phyloP scores from a whole-genome alignment of 1,140 invertebrate species.

The Zeugodacus cucurbitae region DNA sequence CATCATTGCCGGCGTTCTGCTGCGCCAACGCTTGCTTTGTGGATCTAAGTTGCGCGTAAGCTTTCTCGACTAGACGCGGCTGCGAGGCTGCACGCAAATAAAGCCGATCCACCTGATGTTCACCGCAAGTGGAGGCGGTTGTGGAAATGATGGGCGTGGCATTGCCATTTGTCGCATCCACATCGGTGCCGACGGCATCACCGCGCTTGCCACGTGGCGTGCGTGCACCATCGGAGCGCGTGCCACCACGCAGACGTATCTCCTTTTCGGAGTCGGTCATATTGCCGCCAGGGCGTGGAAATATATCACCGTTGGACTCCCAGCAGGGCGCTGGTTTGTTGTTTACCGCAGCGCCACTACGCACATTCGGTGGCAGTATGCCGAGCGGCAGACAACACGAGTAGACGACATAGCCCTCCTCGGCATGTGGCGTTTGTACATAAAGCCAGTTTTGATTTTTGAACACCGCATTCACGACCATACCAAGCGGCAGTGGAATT shows the following conservation, averaged over 20 bases:
- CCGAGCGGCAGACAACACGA: conserved; percentile 79
- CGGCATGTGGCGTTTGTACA: conserved; percentile 81
- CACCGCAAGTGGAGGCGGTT: conserved; percentile 46
- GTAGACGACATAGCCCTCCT: conserved; percentile 83
- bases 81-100: conserved; percentile 69
- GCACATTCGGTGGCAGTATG: conserved; percentile 69
- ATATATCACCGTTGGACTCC: conserved; percentile 82
- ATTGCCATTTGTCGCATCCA: conserved; percentile 41
- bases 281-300: conserved; percentile 78
- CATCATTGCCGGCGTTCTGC: conserved; percentile 52
- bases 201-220: conserved; percentile 63
- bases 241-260: conserved; percentile 68
- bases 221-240: conserved; percentile 70
- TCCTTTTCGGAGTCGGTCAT: conserved; percentile 80
- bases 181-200: conserved; percentile 64
- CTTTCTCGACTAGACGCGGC: conserved; percentile 61
- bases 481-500: conserved; percentile 78
- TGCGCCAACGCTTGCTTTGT: conserved; percentile 48
- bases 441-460: conserved; percentile 86
- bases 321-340: conserved; percentile 73
- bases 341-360: neutral
- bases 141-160: neutral
- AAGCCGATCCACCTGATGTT: conserved; percentile 74
- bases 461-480: conserved; percentile 86
- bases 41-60: conserved; percentile 61